Percentiles rank a stretch among this genome's conserved stretches.
Evolutionary conservation across 2,888 invertebrate species (phyloP).

Genomic region (Mythimna impura): DNA sequence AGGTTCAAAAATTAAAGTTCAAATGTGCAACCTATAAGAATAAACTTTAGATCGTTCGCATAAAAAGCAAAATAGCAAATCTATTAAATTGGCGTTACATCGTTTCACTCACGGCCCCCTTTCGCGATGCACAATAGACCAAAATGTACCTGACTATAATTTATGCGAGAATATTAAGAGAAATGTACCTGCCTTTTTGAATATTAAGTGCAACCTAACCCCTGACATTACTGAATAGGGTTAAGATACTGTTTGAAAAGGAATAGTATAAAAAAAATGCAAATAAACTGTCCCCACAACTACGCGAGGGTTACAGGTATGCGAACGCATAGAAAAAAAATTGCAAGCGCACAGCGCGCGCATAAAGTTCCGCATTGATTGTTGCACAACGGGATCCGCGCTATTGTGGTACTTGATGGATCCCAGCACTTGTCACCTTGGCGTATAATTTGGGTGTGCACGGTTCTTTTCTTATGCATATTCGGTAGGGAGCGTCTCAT

Average conservation of each 20-base stretch:
- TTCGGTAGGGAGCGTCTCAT: conserved; percentile 83
- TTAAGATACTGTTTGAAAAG: conserved; percentile 90
- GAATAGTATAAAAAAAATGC: conserved; percentile 89
- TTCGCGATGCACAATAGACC: conserved; percentile 85
- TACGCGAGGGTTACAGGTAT: conserved; percentile 85
- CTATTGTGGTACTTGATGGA: conserved; percentile 76
- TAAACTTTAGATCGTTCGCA: conserved; percentile 66
- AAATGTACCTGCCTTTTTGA: conserved; percentile 91
- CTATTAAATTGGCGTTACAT: conserved; percentile 66
- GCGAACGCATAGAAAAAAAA: conserved; percentile 81
- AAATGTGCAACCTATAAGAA: conserved; percentile 60
- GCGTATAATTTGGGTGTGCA: conserved; percentile 89
- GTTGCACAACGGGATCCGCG: conserved; percentile 57
- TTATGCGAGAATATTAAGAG: conserved; percentile 91
- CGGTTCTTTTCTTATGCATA: conserved; percentile 88
- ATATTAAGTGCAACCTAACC: conserved; percentile 91
- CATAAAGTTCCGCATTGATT: conserved; percentile 80
- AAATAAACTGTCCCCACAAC: conserved; percentile 90
- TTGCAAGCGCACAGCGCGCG: conserved; percentile 74
- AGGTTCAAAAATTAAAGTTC: conserved; percentile 76
- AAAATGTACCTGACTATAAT: conserved; percentile 91
- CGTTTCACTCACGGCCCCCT: conserved; percentile 75
- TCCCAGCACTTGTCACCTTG: conserved; percentile 87
- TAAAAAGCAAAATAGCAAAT: conserved; percentile 73
- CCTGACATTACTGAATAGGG: conserved; percentile 90